Percentiles rank a stretch among this genome's conserved stretches.
Evolutionary conservation across 2,888 invertebrate species (phyloP).

Genomic region (Mesochorus sp.): DNA sequence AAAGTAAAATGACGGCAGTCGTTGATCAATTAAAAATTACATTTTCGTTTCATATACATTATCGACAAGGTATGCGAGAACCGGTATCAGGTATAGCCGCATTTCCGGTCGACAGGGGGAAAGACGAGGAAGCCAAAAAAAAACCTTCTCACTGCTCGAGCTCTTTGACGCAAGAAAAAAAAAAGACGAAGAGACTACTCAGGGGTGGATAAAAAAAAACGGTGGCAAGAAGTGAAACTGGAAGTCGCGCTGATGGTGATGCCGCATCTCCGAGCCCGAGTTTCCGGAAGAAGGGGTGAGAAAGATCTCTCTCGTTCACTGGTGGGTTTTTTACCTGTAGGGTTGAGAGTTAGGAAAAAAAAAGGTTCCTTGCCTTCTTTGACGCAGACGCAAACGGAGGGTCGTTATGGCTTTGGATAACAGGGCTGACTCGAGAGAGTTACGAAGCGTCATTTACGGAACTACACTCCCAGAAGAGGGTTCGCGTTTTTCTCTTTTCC

Average conservation of each 20-base stretch:
- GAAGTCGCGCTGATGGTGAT: slow-evolving; percentile 25
- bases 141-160: neutral
- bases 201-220: slow-evolving; percentile 22
- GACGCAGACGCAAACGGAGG: neutral
- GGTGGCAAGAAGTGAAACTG: slow-evolving; percentile 31
- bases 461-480: neutral
- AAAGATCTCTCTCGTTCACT: slow-evolving; percentile 26
- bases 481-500: neutral
- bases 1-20: too few relatives aligned
- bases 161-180: neutral
- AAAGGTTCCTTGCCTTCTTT: slow-evolving; percentile 7
- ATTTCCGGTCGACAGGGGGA: slow-evolving; percentile 37
- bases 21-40: neutral
- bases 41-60: neutral
- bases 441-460: neutral
- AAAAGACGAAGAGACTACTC: slow-evolving; percentile 17
- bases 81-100: slow-evolving; percentile 23
- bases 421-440: slow-evolving; percentile 2
- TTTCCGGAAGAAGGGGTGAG: slow-evolving; percentile 44
- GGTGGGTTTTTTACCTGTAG: slow-evolving; percentile 1
- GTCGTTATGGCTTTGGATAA: slow-evolving; percentile 9
- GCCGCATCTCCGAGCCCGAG: slow-evolving; percentile 10
- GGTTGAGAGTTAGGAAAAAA: slow-evolving; percentile 4
- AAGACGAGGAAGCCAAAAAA: slow-evolving; percentile 4
- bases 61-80: neutral